Evolutionary conservation across 2,797 vertebrate species (phyloP).

Genomic region (Sebastes nivosus): DNA sequence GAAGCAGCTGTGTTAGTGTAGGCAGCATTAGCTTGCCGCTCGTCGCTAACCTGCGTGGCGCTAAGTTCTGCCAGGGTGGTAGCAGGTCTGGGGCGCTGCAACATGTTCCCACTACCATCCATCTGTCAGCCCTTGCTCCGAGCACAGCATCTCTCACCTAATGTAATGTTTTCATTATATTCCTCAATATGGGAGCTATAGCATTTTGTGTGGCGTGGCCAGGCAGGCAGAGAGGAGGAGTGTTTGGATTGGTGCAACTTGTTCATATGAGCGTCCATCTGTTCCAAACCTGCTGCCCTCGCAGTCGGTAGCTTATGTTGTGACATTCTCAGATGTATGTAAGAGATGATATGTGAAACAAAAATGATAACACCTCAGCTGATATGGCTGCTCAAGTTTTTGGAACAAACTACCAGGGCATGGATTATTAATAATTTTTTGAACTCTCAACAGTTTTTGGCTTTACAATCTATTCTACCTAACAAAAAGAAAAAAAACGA

Average conservation of each 20-base stretch:
- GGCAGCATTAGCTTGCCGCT: conserved; percentile 49
- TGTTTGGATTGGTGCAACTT: conserved; percentile 52
- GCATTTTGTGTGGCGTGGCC: conserved; percentile 39
- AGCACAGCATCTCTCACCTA: conserved; percentile 59
- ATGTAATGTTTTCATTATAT: conserved; percentile 73
- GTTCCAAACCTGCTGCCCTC: conserved; percentile 62
- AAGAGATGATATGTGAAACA: conserved; percentile 19
- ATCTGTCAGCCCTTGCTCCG: conserved; percentile 67
- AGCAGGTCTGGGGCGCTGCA: conserved; percentile 68
- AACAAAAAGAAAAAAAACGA: neutral
- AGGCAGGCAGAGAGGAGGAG: conserved; percentile 42
- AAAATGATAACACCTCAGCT: neutral
- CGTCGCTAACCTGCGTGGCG: conserved; percentile 51
- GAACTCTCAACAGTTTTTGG: neutral
- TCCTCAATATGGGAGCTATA: conserved; percentile 66
- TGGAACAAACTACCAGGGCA: neutral
- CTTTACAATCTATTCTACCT: neutral
- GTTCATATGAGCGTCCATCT: conserved; percentile 68
- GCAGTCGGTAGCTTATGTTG: conserved; percentile 41
- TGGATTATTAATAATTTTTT: neutral
- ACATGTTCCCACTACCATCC: conserved; percentile 73
- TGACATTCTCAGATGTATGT: conserved; percentile 43
- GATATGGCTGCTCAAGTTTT: neutral
- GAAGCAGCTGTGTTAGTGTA: conserved; percentile 61
- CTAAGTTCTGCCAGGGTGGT: conserved; percentile 67